Evolutionary conservation across 2,797 vertebrate genomes (phyloP).

Genomic region (Catharus ustulatus): DNA sequence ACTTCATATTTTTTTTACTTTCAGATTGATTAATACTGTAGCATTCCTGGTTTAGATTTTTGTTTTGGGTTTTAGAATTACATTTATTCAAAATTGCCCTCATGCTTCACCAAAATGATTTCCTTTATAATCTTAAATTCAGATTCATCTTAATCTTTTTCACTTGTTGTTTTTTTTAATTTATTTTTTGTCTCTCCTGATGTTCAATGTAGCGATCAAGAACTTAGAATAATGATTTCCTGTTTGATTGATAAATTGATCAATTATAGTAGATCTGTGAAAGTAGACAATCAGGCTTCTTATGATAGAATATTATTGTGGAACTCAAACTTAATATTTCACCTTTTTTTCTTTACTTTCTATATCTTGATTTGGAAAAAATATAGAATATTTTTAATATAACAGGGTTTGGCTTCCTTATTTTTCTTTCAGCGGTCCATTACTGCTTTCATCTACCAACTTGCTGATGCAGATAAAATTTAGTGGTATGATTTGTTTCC

Average conservation of each 20-base stretch:
- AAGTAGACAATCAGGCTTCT: background rate
- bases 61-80: background rate
- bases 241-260: background rate
- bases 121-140: background rate
- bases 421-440: background rate
- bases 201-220: background rate
- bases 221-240: background rate
- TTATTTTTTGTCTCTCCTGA: background rate
- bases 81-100: background rate
- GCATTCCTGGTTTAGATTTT: background rate
- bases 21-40: background rate
- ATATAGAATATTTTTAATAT: background rate
- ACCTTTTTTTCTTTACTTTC: background rate
- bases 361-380: background rate
- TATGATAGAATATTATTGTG: background rate
- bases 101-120: background rate
- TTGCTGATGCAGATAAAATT: background rate
- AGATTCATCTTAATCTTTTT: background rate
- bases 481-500: background rate
- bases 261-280: background rate
- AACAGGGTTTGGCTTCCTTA: background rate
- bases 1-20: background rate
- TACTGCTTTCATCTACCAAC: background rate
- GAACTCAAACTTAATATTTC: background rate
- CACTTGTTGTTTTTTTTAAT: background rate